Conservation (phyloP, 2,888 invertebrate species). For the Acutogordius australiensis region DNA sequence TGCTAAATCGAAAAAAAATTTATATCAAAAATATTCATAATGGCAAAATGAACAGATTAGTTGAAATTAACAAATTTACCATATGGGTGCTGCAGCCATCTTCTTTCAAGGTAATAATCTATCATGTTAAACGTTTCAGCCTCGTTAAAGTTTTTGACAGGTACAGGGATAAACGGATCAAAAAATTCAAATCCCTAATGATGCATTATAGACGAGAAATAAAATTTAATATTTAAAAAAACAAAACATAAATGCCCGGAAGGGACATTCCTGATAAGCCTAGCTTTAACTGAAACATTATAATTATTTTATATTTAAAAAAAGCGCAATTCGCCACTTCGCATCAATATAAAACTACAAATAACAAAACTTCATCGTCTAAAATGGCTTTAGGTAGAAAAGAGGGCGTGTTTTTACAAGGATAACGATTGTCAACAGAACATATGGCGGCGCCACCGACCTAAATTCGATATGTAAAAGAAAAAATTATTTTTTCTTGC, state of each 20-base stretch:
- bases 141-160: neutral
- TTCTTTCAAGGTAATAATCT: constrained; percentile 8
- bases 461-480: too few relatives aligned
- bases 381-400: neutral
- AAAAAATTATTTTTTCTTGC: too few relatives aligned
- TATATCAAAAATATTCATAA: neutral
- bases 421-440: neutral
- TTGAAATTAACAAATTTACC: neutral
- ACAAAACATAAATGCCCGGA: too few relatives aligned
- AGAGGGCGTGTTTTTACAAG: neutral
- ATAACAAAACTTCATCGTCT: neutral
- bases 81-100: neutral
- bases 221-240: neutral
- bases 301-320: neutral
- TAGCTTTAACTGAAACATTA: neutral
- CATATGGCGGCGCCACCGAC: neutral
- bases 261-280: too few relatives aligned
- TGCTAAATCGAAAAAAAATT: neutral
- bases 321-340: too few relatives aligned
- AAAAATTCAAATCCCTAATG: constrained; percentile 5
- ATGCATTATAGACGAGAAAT: neutral
- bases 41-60: neutral
- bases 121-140: neutral
- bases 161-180: constrained; percentile 10
- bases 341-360: too few relatives aligned